phyloP scores from a whole-genome alignment of 2,888 invertebrate genomes.

The Leptinotarsa tumamoca region DNA sequence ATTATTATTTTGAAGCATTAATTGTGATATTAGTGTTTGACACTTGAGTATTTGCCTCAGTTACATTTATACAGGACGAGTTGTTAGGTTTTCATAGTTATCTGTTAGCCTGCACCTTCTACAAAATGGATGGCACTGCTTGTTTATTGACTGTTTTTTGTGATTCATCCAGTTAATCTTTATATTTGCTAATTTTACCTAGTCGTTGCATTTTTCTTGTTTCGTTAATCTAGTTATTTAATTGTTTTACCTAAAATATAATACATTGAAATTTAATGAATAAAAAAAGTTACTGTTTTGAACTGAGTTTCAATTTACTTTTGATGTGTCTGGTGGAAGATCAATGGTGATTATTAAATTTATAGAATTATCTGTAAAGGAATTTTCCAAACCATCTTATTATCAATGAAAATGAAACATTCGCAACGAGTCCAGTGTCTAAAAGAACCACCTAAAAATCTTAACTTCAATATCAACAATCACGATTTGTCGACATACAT shows the following conservation, averaged over 20 bases:
- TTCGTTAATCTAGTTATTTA: constrained; percentile 5
- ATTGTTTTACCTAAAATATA: background rate
- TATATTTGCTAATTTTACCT: constrained; percentile 1
- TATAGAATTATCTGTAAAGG: too few relatives aligned
- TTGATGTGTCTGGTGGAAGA: background rate
- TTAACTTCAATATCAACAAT: too few relatives aligned
- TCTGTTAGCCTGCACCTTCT: background rate
- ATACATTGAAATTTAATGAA: constrained; percentile 7
- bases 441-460: too few relatives aligned
- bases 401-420: too few relatives aligned
- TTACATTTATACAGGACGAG: background rate
- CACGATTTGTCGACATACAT: too few relatives aligned
- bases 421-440: too few relatives aligned
- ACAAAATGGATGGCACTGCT: constrained; percentile 7
- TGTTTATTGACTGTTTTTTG: background rate
- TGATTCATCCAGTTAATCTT: background rate
- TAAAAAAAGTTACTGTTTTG: constrained; percentile 13
- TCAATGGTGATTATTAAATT: too few relatives aligned
- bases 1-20: constrained; percentile 10
- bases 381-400: too few relatives aligned
- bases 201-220: constrained; percentile 2
- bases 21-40: constrained; percentile 13
- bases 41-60: background rate
- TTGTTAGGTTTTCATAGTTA: background rate
- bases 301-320: background rate